Percentiles rank a stretch among this genome's conserved stretches.
Conservation (phyloP, 2,888 invertebrate species). For the Coenonympha glycerion region DNA sequence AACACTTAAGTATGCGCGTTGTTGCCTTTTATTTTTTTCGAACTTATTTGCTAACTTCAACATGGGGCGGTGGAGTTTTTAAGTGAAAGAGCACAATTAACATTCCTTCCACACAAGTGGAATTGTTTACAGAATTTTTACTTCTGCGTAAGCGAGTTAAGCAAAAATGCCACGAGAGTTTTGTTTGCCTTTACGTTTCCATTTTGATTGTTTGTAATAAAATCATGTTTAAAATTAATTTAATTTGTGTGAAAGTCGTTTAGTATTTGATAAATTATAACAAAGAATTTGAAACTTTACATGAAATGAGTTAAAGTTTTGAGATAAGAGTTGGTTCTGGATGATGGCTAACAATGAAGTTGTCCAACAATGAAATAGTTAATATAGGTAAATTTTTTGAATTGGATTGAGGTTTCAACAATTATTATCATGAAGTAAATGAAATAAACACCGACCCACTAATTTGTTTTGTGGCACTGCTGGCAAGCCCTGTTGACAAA, state of each 20-base stretch:
- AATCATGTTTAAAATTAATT: neutral
- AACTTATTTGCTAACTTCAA: slow-evolving; percentile 28
- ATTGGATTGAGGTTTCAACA: too few relatives aligned
- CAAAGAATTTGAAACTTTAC: too few relatives aligned
- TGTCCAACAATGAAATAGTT: too few relatives aligned
- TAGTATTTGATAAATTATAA: too few relatives aligned
- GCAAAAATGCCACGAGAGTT: slow-evolving; percentile 18
- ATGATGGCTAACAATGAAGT: too few relatives aligned
- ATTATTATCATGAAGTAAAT: slow-evolving; percentile 38
- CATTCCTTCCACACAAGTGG: slow-evolving; percentile 31
- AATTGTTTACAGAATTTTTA: slow-evolving; percentile 45
- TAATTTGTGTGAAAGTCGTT: too few relatives aligned
- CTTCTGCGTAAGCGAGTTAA: slow-evolving; percentile 37
- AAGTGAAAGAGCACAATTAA: slow-evolving; percentile 31
- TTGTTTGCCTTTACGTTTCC: slow-evolving; percentile 16
- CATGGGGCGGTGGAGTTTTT: slow-evolving; percentile 26
- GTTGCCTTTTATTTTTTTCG: slow-evolving; percentile 25
- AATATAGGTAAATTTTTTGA: too few relatives aligned
- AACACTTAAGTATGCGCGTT: slow-evolving; percentile 29
- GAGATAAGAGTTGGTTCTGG: too few relatives aligned
- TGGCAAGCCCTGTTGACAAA: slow-evolving; percentile 64
- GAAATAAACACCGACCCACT: slow-evolving; percentile 73
- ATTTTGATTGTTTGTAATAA: slow-evolving; percentile 18
- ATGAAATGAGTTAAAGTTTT: too few relatives aligned
- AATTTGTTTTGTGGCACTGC: slow-evolving; percentile 72